These are phyloP conservation scores for Pheosia gnoma DNA, from an alignment of 2,888 invertebrate species.

Conservation along the genomic window DNA sequence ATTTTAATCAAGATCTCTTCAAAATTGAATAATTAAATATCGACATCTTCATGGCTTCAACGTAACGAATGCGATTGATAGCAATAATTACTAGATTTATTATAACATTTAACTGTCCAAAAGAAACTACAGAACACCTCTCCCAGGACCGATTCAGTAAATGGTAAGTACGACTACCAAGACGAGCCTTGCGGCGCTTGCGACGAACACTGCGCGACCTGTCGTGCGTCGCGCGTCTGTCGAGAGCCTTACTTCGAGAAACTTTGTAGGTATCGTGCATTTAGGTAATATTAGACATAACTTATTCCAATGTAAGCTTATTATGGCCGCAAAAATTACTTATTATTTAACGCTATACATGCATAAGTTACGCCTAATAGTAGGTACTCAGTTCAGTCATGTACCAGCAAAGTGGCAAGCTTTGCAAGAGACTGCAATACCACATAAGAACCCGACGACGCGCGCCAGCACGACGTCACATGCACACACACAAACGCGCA, in stretches of 20 bases:
- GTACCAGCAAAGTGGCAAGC: too few species aligned
- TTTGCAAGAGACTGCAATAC: neutral
- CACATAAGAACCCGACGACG: neutral
- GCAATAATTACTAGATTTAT: too few species aligned
- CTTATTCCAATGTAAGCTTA: neutral
- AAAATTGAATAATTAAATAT: too few species aligned
- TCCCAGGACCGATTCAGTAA: constrained; percentile 10
- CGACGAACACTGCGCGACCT: constrained; percentile 19
- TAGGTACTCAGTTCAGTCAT: too few species aligned
- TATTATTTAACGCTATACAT: constrained; percentile 6
- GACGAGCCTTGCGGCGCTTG: constrained; percentile 27
- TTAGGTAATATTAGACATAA: neutral
- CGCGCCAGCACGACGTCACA: constrained; percentile 1
- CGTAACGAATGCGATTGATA: too few species aligned
- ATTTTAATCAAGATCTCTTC: too few species aligned
- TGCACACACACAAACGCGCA: constrained; percentile 14
- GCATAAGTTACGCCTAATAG: neutral
- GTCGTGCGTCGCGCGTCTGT: constrained; percentile 6
- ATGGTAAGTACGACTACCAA: constrained; percentile 31
- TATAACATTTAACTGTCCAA: too few species aligned
- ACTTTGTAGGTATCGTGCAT: too few species aligned
- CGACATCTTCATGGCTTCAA: too few species aligned
- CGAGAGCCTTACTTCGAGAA: neutral
- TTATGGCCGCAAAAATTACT: constrained; percentile 6
- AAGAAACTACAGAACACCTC: neutral